Percentiles rank a stretch among this genome's conserved stretches.
Conservation (phyloP, 92 coral and sea anemone species). For the Porites cylindrica region DNA sequence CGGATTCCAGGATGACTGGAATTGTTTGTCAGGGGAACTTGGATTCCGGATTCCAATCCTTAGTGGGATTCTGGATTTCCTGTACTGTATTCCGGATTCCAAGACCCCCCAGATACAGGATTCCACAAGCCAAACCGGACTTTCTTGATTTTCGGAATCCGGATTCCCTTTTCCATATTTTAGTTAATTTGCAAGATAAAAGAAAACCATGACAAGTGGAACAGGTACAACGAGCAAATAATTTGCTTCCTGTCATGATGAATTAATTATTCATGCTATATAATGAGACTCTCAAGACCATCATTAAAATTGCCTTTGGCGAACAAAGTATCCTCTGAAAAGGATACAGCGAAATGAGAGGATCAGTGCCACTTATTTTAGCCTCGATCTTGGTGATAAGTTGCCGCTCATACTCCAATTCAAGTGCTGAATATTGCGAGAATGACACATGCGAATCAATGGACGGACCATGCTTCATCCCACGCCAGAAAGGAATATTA, state of each 20-base stretch:
- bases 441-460: constrained; percentile 67
- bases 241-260: constrained; percentile 13
- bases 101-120: too few species aligned
- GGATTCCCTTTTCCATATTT: not conserved
- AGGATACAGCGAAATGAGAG: constrained; percentile 6
- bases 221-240: constrained; percentile 2
- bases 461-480: constrained; percentile 75
- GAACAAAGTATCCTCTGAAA: not conserved
- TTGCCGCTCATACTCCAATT: constrained; percentile 31
- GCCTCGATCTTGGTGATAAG: not conserved
- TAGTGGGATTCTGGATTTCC: too few species aligned
- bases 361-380: not conserved
- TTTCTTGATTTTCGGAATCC: too few species aligned
- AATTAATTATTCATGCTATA: constrained; percentile 22
- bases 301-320: not conserved
- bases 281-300: constrained; percentile 23
- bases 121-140: too few species aligned
- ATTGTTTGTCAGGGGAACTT: too few species aligned
- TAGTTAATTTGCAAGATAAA: not conserved
- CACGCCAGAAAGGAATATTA: constrained; percentile 67
- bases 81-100: too few species aligned
- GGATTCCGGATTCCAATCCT: too few species aligned
- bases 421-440: constrained; percentile 42
- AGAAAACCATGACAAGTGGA: not conserved
- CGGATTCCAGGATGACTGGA: too few species aligned